phyloP scores from a whole-genome alignment of 2,113 vertebrate species.

The Malurus melanocephalus region DNA sequence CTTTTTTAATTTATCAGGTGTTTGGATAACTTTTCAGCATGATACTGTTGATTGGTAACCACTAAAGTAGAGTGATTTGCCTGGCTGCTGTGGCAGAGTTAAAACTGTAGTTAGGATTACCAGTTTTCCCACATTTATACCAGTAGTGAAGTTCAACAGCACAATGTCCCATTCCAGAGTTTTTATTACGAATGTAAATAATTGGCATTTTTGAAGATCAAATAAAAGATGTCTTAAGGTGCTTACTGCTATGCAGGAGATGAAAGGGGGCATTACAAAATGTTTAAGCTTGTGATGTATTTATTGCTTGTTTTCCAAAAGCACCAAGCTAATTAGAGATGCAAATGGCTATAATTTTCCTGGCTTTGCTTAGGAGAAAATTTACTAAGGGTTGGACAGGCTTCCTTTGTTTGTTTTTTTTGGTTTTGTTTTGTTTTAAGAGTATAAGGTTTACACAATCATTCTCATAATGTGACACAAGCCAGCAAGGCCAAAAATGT shows the following conservation, averaged over 20 bases:
- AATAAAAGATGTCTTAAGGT: slow-evolving; percentile 72
- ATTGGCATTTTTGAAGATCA: slow-evolving; percentile 73
- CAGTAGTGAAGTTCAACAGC: slow-evolving; percentile 68
- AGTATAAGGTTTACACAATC: slow-evolving; percentile 82
- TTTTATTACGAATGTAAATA: slow-evolving; percentile 72
- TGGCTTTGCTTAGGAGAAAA: slow-evolving; percentile 72
- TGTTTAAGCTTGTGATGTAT: slow-evolving; percentile 73
- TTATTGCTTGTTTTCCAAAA: slow-evolving; percentile 76
- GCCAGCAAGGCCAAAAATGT: slow-evolving; percentile 82
- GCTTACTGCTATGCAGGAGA: slow-evolving; percentile 79
- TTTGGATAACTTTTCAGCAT: slow-evolving; percentile 48
- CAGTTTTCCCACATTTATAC: slow-evolving; percentile 40
- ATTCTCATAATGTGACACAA: slow-evolving; percentile 80
- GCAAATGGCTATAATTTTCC: slow-evolving; percentile 69
- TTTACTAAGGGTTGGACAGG: slow-evolving; percentile 64
- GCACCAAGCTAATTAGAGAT: slow-evolving; percentile 65
- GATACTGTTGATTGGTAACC: slow-evolving; percentile 72
- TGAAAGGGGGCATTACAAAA: slow-evolving; percentile 77
- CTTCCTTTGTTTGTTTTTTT: slow-evolving; percentile 51
- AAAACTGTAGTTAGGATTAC: slow-evolving; percentile 54
- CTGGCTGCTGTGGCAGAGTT: slow-evolving; percentile 45
- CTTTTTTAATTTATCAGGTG: slow-evolving; percentile 51
- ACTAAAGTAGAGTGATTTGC: slow-evolving; percentile 62
- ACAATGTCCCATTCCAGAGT: slow-evolving; percentile 75
- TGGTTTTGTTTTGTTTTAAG: slow-evolving; percentile 63